Evolutionary conservation across 2,888 invertebrate genomes (phyloP).

Genomic region (Trypoxylon attenuatum): DNA sequence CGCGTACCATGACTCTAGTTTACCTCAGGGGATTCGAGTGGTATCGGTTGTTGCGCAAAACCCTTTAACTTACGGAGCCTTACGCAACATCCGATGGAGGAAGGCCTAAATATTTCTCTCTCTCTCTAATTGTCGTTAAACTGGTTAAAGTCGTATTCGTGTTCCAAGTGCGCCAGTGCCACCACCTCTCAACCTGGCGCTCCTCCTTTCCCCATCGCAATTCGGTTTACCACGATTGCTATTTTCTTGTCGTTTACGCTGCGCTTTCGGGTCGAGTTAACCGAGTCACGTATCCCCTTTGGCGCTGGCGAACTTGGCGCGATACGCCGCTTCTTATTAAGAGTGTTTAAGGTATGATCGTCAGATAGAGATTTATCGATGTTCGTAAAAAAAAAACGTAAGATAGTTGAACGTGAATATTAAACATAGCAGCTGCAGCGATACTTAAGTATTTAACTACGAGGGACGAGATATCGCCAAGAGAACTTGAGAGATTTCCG

Average conservation of each 20-base stretch:
- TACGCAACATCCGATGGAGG: not conserved
- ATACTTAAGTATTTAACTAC: no score
- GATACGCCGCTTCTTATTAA: not conserved
- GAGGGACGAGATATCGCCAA: no score
- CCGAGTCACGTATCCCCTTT: not conserved
- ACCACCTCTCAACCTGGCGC: not conserved
- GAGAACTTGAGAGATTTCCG: no score
- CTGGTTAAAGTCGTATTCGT: not conserved
- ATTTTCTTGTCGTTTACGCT: not conserved
- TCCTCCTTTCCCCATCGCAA: not conserved
- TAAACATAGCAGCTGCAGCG: no score
- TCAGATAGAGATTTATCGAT: conserved; percentile 9
- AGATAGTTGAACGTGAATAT: not conserved
- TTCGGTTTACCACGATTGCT: not conserved
- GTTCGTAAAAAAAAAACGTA: not conserved
- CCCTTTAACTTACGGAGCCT: not conserved
- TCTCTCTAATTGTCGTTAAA: not conserved
- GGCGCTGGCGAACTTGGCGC: not conserved
- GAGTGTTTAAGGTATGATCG: not conserved
- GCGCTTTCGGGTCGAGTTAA: no score
- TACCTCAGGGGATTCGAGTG: not conserved
- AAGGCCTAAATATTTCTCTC: not conserved
- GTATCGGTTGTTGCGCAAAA: not conserved
- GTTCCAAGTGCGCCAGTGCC: not conserved
- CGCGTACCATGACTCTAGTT: no score